phyloP scores from a whole-genome alignment of 2,113 vertebrate genomes.

The Corythornis madagascariensis region DNA sequence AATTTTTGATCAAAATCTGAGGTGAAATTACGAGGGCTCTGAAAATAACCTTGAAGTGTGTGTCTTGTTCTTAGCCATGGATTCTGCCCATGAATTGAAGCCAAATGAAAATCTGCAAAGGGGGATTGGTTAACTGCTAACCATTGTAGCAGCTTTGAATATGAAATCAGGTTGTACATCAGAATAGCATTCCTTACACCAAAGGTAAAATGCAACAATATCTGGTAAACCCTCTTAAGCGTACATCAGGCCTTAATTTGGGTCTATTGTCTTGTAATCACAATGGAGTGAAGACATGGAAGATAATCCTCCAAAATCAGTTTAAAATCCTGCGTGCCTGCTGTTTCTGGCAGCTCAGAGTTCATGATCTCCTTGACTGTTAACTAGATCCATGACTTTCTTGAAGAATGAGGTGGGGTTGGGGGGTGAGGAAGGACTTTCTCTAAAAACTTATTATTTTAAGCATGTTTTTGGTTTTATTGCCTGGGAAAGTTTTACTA shows the following conservation, averaged over 20 bases:
- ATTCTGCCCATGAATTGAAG: constrained; percentile 36
- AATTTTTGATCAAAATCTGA: constrained; percentile 47
- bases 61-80: not conserved
- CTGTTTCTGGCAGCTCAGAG: not conserved
- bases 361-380: not conserved
- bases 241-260: constrained; percentile 27
- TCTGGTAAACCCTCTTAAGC: not conserved
- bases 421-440: not conserved
- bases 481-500: not conserved
- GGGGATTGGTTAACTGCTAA: constrained; percentile 5
- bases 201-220: not conserved
- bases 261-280: constrained; percentile 58
- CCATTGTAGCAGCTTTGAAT: constrained; percentile 31
- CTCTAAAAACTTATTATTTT: not conserved
- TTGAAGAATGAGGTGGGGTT: not conserved
- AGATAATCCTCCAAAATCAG: not conserved
- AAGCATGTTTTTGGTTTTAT: not conserved
- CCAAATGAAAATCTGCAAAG: constrained; percentile 21
- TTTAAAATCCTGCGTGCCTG: not conserved
- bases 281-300: not conserved
- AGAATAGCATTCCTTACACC: not conserved
- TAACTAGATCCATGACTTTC: not conserved
- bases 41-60: constrained; percentile 24
- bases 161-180: not conserved
- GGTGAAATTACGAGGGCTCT: constrained; percentile 26